These are phyloP conservation scores for Spea hammondii DNA, from an alignment of 2,797 vertebrate species.

Conservation along the genomic window DNA sequence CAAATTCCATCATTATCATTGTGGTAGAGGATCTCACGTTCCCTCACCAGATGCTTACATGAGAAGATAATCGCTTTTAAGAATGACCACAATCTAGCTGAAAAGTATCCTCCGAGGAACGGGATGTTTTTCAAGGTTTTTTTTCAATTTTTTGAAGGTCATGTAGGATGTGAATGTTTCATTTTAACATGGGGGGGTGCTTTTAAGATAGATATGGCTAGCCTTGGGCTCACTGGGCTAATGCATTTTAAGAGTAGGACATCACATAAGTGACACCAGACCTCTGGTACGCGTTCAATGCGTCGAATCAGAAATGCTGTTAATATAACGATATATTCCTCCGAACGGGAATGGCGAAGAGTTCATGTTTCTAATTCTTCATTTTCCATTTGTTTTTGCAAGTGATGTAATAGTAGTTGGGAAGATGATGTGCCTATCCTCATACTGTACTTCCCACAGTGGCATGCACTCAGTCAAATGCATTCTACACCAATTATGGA, in stretches of 20 bases:
- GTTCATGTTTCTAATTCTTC: slow-evolving; percentile 12
- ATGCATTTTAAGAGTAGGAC: no score
- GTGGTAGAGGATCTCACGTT: slow-evolving; percentile 56
- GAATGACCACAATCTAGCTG: slow-evolving; percentile 5
- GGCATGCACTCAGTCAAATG: slow-evolving; percentile 44
- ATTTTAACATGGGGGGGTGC: no score
- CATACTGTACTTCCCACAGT: slow-evolving; percentile 44
- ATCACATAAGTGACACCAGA: no score
- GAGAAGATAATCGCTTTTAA: slow-evolving; percentile 59
- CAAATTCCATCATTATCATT: slow-evolving; percentile 62
- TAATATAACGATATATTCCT: no score
- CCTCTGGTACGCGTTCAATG: no score
- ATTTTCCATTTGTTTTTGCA: slow-evolving; percentile 31
- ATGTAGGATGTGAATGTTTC: not conserved
- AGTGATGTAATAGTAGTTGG: slow-evolving; percentile 39
- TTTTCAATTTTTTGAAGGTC: not conserved
- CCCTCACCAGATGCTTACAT: slow-evolving; percentile 58
- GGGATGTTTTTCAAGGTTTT: not conserved
- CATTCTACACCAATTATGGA: slow-evolving; percentile 43
- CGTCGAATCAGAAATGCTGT: no score
- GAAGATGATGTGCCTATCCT: slow-evolving; percentile 17
- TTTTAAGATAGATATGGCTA: no score
- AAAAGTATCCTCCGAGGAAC: not conserved
- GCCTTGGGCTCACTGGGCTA: no score
- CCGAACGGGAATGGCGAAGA: slow-evolving; percentile 10